Conservation (phyloP, 2,113 vertebrate genomes). For the Ciconia stormi region DNA sequence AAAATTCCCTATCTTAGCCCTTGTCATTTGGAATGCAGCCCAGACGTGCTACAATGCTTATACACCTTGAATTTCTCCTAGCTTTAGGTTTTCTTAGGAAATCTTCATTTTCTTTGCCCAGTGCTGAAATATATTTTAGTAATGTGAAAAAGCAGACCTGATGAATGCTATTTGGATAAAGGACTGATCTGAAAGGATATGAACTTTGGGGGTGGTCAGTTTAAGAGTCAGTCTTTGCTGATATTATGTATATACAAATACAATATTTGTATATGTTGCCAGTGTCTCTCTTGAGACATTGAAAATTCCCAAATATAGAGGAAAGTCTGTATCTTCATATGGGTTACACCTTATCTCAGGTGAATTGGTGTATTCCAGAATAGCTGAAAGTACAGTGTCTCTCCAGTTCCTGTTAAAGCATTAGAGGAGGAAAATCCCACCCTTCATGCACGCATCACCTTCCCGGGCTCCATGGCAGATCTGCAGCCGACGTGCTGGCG, state of each 20-base stretch:
- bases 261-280: not conserved
- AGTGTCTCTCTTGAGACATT: not conserved
- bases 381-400: not conserved
- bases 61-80: not conserved
- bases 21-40: not conserved
- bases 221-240: not conserved
- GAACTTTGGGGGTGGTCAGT: not conserved
- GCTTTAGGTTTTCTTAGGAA: not conserved
- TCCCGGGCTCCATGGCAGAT: not conserved
- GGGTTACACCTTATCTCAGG: not conserved
- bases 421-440: not conserved
- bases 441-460: not conserved
- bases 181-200: not conserved
- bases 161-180: not conserved
- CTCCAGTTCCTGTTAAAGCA: not conserved
- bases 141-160: not conserved
- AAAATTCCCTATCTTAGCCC: not conserved
- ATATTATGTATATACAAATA: not conserved
- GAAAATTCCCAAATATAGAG: not conserved
- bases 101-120: not conserved
- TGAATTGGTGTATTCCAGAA: not conserved
- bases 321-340: not conserved
- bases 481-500: fast-evolving
- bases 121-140: not conserved
- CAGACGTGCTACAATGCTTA: not conserved